Evolutionary conservation across 2,113 vertebrate species (phyloP), one percentile per base, ranked within the genome.

Genomic region (Cavia porcellus): DNA sequence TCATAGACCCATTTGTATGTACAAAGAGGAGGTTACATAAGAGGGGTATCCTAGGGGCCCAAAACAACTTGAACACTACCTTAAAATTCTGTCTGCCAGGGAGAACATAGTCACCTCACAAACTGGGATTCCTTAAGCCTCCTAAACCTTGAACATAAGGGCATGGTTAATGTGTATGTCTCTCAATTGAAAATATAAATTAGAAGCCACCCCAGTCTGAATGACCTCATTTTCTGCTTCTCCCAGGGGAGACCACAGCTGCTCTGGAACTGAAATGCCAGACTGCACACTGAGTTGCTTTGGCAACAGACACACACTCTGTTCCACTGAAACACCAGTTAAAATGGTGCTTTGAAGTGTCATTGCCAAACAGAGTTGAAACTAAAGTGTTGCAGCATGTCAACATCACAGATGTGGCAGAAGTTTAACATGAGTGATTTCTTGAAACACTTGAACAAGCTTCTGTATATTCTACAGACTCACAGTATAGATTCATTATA

Each of bases 201-300:
- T 86, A 19, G 86, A 95, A 95, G 42, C 28, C 32, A 95, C 35
- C 85, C 8, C 30, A 77, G 59, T 93, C 30, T 52, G 93, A 74
- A 45, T 81, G 30, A 82, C 90, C 94, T 93, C 28, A 1, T 86
- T 47, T 95, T 66, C 59, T 42, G 13, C 57, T 83, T 95, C 13
- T 74, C 20, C 61, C 81, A 70, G 92, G 90, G 92, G 90, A 90
- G 68, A 95, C 2, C 47, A 93, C 64, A 92, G 45, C 80, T 93
- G 70, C 81, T 93, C 38, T 95, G 92, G 55, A 95, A 80, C 55
- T 86, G 68, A 94, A 81, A 22, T 89, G 15, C 13, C 87, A 85
- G 92, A 88, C 24, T 42, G 59, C 72, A 72, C 17, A 55, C 38
- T 75, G 84, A 92, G 75, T 92, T 96, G 81, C 70, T 96, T 80